Percentiles rank a stretch among this genome's conserved stretches.
Evolutionary conservation across 2,888 invertebrate genomes (phyloP).

Genomic region (Temnothorax ravouxi): DNA sequence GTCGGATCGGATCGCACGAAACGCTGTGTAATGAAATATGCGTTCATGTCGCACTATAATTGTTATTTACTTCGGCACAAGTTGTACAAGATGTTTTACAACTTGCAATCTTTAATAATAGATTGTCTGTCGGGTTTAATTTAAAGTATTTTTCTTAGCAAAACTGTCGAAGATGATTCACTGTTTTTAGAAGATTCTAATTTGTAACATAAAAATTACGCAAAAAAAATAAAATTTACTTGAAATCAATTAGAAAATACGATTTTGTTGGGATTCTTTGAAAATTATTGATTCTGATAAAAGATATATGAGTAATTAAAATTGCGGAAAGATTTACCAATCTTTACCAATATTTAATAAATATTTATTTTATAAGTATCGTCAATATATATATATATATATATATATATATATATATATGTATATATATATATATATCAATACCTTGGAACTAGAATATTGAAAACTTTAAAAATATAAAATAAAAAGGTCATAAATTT

Average conservation of each 20-base stretch:
- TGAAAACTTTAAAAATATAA: neutral
- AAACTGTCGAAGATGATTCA: neutral
- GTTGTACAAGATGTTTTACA: neutral
- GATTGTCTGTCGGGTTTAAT: neutral
- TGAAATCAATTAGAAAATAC: neutral
- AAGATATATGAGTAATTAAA: neutral
- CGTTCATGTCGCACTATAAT: conserved; percentile 20
- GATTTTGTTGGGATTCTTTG: neutral
- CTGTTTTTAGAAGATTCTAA: neutral
- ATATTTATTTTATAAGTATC: neutral
- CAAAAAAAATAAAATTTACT: neutral
- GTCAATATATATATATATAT: neutral
- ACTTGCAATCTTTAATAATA: neutral
- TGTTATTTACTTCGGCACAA: neutral
- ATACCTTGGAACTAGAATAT: neutral
- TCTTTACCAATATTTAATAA: neutral
- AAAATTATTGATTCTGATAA: neutral
- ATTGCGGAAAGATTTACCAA: neutral
- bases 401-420: neutral
- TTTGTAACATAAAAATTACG: neutral
- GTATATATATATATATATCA: neutral
- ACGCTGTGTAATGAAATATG: conserved; percentile 22
- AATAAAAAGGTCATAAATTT: neutral
- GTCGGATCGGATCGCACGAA: conserved; percentile 32
- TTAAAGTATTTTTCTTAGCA: neutral